Evolutionary conservation across 2,888 invertebrate genomes (phyloP), one percentile per base, ranked within the genome.

Genomic region (Cheilosia urbana): DNA sequence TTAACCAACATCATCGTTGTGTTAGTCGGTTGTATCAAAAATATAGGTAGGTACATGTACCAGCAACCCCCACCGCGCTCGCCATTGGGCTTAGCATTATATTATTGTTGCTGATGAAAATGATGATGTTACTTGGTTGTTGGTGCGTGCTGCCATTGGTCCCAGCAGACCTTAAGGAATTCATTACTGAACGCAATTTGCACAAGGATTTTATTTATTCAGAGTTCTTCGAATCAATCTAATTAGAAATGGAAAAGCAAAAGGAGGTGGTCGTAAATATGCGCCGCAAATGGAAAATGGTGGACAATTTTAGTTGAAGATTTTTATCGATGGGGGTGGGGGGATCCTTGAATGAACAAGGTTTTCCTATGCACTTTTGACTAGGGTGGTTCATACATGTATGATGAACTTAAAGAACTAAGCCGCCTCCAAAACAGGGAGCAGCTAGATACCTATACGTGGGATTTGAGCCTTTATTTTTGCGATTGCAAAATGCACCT

Each of bases 81-180:
- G 13, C 53, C 60, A 37, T 21, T 13, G 45, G 49, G 63, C 60
- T 57, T 75, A 55, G 75, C 75, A 73, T 72, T 37, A 37, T 37
- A 13, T 37, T 37, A 37, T 80, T 75, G 85, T 85, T 85, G 68
- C 72, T 85, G 85, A 85, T 85, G 85, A 77, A 81, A 85, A 85
- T 85, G 85, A 81, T 85, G 81, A 85, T 85, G 81, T 81, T 85
- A 49, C 69, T 65, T 62, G 66, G 15, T 53, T 63, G 57, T 63
- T 63, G 66, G 72, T 77, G 85, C 85, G 85, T 85, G 85, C 77
- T 85, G 81, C 81, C 85, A 85, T 81, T 80, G 85, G 76, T 85
- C 85, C 85, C 81, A 42, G 72, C 24, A 72, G 85, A 68, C 85
- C 21, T 69, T 51, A 71, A 37, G 13, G 60, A 85, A 81, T 85